phyloP scores from a whole-genome alignment of 2,888 invertebrate genomes.

The Cistogaster globosa region DNA sequence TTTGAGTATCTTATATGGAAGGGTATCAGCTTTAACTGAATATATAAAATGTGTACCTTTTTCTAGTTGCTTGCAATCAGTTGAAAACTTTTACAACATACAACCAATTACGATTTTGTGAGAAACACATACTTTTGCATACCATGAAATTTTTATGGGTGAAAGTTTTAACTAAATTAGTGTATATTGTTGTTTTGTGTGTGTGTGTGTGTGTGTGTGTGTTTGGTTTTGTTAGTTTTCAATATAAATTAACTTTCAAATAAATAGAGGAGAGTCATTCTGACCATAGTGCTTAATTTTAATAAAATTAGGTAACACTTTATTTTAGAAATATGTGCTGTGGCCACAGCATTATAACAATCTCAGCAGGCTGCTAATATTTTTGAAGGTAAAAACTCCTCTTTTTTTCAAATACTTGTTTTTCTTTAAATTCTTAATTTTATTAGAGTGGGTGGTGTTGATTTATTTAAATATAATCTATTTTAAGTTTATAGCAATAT shows the following conservation, averaged over 20 bases:
- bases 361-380: not conserved
- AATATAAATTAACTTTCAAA: not conserved
- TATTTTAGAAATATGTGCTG: not conserved
- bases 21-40: not conserved
- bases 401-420: too few relatives aligned
- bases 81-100: slow-evolving; percentile 10
- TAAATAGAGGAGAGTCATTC: slow-evolving; percentile 71
- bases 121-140: not conserved
- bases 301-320: slow-evolving; percentile 68
- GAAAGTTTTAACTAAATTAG: slow-evolving; percentile 53
- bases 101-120: slow-evolving; percentile 25
- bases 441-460: too few relatives aligned
- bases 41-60: not conserved
- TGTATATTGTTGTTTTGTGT: not conserved
- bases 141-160: not conserved
- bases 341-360: not conserved
- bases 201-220: not conserved
- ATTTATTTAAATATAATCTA: too few relatives aligned
- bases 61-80: not conserved
- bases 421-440: too few relatives aligned
- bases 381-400: too few relatives aligned
- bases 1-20: not conserved
- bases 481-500: too few relatives aligned
- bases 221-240: not conserved
- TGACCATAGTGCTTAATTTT: slow-evolving; percentile 78